Evolutionary conservation across 2,113 vertebrate species (phyloP).

Genomic region (Caloenas nicobarica): DNA sequence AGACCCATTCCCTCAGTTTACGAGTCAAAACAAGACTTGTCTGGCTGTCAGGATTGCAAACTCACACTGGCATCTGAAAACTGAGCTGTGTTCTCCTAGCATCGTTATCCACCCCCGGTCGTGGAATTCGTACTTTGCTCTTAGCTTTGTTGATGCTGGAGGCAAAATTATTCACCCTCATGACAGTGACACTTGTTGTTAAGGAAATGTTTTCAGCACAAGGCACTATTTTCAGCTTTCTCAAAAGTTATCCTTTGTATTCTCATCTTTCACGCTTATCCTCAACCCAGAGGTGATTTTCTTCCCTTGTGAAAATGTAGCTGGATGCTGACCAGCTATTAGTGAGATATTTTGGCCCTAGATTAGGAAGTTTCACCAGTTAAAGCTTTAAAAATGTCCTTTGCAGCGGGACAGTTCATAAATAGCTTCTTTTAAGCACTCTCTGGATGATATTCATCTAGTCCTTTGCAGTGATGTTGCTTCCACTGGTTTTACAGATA

Average conservation of each 20-base stretch:
- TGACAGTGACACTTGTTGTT: neutral
- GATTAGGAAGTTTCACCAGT: neutral
- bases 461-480: neutral
- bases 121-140: neutral
- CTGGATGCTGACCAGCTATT: neutral
- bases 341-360: neutral
- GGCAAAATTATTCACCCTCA: neutral
- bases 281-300: neutral
- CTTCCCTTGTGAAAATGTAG: neutral
- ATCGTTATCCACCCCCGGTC: neutral
- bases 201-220: conserved; percentile 6
- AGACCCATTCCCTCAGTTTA: neutral
- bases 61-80: neutral
- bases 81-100: neutral
- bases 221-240: neutral
- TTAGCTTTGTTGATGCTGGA: conserved; percentile 42
- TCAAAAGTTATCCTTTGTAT: neutral
- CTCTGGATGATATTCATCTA: neutral
- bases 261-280: neutral
- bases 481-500: neutral
- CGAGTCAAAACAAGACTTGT: neutral
- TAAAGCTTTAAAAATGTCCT: neutral
- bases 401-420: neutral
- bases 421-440: neutral
- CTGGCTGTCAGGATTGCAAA: conserved; percentile 18